Evolutionary conservation across 2,797 vertebrate genomes (phyloP).

Genomic region (Pangasius sanitwongsei): DNA sequence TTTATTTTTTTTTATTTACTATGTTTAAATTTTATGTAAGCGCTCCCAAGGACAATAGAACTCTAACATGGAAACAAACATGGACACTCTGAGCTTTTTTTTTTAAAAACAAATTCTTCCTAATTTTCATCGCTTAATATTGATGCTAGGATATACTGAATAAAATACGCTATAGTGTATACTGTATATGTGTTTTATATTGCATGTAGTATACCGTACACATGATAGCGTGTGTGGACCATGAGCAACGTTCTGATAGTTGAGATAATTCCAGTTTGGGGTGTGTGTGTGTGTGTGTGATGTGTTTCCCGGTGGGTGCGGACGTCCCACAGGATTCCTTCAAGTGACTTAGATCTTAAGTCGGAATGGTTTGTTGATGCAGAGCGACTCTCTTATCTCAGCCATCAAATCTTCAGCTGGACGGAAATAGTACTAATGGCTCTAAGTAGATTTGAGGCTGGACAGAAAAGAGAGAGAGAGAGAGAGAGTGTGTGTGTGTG

Average conservation of each 20-base stretch:
- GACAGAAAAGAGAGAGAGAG: no score
- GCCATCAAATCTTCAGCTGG: neutral
- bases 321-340: neutral
- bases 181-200: neutral
- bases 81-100: no score
- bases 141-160: neutral
- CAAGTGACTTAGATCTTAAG: no score
- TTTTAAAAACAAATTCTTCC: no score
- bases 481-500: neutral
- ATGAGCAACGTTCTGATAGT: neutral
- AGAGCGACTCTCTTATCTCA: neutral
- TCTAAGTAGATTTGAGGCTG: neutral
- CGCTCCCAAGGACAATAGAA: neutral
- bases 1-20: neutral
- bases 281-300: no score
- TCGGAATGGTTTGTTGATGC: neutral
- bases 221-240: neutral
- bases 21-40: neutral
- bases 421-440: neutral
- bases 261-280: neutral
- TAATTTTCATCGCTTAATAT: no score
- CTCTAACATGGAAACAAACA: neutral
- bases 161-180: neutral
- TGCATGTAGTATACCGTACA: neutral
- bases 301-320: neutral